phyloP scores from a whole-genome alignment of 2,113 vertebrate genomes.

The Centropristis striata region DNA sequence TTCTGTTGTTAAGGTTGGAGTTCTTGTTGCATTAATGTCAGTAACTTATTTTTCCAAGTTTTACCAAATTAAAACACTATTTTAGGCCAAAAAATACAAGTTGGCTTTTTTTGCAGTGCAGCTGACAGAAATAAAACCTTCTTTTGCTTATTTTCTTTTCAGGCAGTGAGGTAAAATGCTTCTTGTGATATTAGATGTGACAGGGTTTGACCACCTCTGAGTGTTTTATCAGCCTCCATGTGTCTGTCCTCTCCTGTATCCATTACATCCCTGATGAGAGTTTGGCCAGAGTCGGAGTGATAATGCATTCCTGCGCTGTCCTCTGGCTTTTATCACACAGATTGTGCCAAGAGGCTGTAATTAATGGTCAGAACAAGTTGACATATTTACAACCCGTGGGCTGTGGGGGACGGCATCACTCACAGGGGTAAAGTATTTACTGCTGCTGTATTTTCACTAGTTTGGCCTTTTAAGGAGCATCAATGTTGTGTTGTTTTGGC shows the following conservation, averaged over 20 bases:
- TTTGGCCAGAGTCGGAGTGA: conserved; percentile 1
- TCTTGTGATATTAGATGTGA: neutral
- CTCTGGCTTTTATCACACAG: conserved; percentile 40
- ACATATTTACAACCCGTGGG: conserved; percentile 37
- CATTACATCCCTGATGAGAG: conserved; percentile 12
- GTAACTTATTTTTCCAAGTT: too few species aligned
- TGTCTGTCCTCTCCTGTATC: conserved; percentile 5
- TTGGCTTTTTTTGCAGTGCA: too few species aligned
- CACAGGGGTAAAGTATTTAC: neutral
- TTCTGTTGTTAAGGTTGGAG: too few species aligned
- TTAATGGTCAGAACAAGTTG: conserved; percentile 32
- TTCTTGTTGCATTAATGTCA: too few species aligned
- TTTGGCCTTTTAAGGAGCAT: conserved; percentile 9
- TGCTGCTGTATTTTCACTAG: neutral
- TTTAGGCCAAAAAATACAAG: too few species aligned
- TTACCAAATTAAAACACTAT: too few species aligned
- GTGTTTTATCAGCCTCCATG: neutral
- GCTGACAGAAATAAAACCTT: neutral
- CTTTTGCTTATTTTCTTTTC: neutral
- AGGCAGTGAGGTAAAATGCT: neutral
- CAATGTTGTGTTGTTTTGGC: neutral
- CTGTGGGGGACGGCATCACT: neutral
- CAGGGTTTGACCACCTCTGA: neutral
- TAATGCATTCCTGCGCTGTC: conserved; percentile 36
- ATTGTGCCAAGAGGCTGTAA: conserved; percentile 15